These are phyloP conservation scores for Equus quagga DNA, from an alignment of 2,113 vertebrate species.

Conservation along the genomic window DNA sequence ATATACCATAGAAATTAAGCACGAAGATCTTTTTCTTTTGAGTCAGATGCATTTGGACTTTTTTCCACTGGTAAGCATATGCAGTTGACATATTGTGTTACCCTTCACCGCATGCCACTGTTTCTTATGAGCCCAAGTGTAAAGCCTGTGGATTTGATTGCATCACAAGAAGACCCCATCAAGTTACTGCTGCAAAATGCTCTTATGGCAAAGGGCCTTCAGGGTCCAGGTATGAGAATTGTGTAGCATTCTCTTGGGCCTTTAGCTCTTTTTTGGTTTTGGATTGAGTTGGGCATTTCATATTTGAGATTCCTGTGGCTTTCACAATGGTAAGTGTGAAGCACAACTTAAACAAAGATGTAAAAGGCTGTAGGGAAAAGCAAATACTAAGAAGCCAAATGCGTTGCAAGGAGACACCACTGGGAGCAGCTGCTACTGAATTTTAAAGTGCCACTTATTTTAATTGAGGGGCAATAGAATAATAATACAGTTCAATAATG, in stretches of 20 bases:
- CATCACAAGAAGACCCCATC: background rate
- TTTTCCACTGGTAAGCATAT: conserved; percentile 29
- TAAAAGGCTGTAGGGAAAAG: conserved; percentile 55
- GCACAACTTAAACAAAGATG: conserved; percentile 68
- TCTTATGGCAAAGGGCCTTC: background rate
- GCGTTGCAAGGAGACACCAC: conserved; percentile 61
- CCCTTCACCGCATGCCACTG: background rate
- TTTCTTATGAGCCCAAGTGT: conserved; percentile 44
- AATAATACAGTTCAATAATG: conserved; percentile 48
- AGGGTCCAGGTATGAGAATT: background rate
- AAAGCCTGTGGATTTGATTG: conserved; percentile 10
- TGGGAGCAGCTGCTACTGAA: conserved; percentile 66
- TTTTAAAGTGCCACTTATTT: conserved; percentile 77
- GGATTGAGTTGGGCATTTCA: conserved; percentile 45
- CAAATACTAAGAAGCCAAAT: conserved; percentile 62
- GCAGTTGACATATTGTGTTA: conserved; percentile 59
- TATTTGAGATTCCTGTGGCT: conserved; percentile 53
- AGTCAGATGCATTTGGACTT: conserved; percentile 7
- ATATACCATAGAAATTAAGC: conserved; percentile 6
- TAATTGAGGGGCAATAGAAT: conserved; percentile 73
- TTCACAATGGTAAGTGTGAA: conserved; percentile 55
- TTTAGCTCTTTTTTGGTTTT: background rate
- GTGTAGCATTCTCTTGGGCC: background rate
- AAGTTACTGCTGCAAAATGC: background rate
- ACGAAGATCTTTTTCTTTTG: background rate